These are phyloP conservation scores for Amphipyra tragopoginis DNA, from an alignment of 2,888 invertebrate species.

Conservation along the genomic window DNA sequence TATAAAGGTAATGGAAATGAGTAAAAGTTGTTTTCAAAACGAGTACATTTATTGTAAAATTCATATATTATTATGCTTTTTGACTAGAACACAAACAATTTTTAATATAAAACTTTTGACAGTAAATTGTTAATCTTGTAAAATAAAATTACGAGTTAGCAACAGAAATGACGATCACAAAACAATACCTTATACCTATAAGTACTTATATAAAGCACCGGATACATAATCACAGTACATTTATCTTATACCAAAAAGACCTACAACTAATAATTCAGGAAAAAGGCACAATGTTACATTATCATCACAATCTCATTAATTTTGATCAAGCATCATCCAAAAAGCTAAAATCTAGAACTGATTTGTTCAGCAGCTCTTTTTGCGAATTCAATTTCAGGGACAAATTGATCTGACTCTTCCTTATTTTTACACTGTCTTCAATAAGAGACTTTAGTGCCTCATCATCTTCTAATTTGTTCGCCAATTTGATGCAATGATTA, in stretches of 20 bases:
- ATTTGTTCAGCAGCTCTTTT: conserved; percentile 73
- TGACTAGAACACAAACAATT: conserved; percentile 67
- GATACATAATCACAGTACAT: background rate
- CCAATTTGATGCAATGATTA: conserved; percentile 72
- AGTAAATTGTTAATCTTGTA: background rate
- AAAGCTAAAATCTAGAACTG: conserved; percentile 81
- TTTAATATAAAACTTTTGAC: conserved; percentile 10
- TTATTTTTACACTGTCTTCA: conserved; percentile 81
- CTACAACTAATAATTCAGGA: conserved; percentile 4
- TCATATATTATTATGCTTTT: conserved; percentile 32
- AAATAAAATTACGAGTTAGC: conserved; percentile 18
- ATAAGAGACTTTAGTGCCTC: conserved; percentile 80
- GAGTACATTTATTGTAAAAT: conserved; percentile 5
- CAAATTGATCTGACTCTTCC: conserved; percentile 74
- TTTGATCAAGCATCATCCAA: conserved; percentile 67
- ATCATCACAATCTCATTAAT: conserved; percentile 18
- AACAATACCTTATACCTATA: conserved; percentile 20
- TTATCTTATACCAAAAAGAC: conserved; percentile 2
- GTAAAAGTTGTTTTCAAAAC: background rate
- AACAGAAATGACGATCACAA: conserved; percentile 3
- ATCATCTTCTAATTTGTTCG: conserved; percentile 69
- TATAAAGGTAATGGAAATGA: too few species aligned
- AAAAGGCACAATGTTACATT: conserved; percentile 46
- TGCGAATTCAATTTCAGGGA: conserved; percentile 78
- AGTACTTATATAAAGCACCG: conserved; percentile 24